phyloP scores from a whole-genome alignment of 1,140 invertebrate species.

The Augochlora pura region DNA sequence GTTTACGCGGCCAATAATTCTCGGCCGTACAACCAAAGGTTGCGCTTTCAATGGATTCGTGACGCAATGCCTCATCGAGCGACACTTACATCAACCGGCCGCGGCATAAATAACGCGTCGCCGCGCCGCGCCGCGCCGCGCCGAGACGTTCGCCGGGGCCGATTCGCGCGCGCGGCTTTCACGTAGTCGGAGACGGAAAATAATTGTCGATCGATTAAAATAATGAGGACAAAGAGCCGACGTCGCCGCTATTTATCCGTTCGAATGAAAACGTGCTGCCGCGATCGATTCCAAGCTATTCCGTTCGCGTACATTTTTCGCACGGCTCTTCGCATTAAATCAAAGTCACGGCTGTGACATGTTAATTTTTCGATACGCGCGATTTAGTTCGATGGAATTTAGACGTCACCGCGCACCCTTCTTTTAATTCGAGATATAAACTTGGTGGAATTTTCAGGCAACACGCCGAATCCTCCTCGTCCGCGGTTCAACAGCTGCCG shows the following conservation, averaged over 20 bases:
- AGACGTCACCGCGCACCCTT: no score
- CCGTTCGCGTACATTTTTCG: no score
- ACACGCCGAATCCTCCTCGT: conserved; percentile 78
- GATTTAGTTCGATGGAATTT: no score
- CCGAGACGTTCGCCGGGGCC: no score
- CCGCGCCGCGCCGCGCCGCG: background rate
- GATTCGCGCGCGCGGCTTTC: background rate
- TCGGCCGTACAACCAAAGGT: background rate
- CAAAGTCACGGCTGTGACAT: no score
- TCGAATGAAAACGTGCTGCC: background rate
- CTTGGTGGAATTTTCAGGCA: conserved; percentile 59
- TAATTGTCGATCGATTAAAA: background rate
- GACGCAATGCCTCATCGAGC: conserved; percentile 1
- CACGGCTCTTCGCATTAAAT: no score
- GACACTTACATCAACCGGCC: background rate
- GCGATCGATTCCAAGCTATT: background rate
- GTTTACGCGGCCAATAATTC: conserved; percentile 16
- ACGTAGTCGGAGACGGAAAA: background rate
- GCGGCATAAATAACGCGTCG: background rate
- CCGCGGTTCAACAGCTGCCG: conserved; percentile 81
- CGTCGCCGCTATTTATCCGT: background rate
- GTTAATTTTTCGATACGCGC: no score
- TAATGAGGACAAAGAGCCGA: no score
- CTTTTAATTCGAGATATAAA: no score
- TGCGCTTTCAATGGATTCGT: conserved; percentile 10